A percentile compares a stretch with the other conserved stretches of the same genome.
phyloP scores from a whole-genome alignment of 2,113 vertebrate genomes.

The Archocentrus centrarchus region DNA sequence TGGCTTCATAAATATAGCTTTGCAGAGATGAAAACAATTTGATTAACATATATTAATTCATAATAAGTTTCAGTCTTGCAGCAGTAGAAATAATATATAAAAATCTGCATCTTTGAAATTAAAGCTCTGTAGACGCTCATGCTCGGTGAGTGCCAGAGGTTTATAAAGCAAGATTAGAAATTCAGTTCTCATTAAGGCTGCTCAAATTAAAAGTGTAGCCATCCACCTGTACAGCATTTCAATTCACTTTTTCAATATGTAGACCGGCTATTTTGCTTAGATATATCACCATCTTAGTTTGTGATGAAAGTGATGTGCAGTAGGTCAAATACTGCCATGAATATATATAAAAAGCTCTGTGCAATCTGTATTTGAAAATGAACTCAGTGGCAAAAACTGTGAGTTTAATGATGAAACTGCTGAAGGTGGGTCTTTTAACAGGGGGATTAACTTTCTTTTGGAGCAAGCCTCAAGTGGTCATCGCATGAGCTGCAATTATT shows the following conservation, averaged over 20 bases:
- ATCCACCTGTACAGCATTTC: background rate
- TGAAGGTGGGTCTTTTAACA: background rate
- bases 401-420: background rate
- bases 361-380: background rate
- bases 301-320: background rate
- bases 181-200: conserved; percentile 8
- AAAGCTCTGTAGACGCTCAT: background rate
- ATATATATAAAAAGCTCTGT: background rate
- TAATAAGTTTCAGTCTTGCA: conserved; percentile 37
- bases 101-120: conserved; percentile 14
- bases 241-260: background rate
- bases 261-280: background rate
- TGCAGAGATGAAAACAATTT: background rate
- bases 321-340: background rate
- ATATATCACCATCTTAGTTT: background rate
- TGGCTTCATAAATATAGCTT: conserved; percentile 33
- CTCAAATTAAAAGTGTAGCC: conserved; percentile 16
- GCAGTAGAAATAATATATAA: conserved; percentile 20
- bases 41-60: conserved; percentile 25
- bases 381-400: background rate
- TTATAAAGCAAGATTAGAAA: conserved; percentile 28
- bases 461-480: background rate
- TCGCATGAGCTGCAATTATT: background rate
- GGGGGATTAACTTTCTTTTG: background rate
- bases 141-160: background rate